Base-by-base conservation (phyloP, 2,113 vertebrate species). In the Callocephalon fimbriatum region DNA sequence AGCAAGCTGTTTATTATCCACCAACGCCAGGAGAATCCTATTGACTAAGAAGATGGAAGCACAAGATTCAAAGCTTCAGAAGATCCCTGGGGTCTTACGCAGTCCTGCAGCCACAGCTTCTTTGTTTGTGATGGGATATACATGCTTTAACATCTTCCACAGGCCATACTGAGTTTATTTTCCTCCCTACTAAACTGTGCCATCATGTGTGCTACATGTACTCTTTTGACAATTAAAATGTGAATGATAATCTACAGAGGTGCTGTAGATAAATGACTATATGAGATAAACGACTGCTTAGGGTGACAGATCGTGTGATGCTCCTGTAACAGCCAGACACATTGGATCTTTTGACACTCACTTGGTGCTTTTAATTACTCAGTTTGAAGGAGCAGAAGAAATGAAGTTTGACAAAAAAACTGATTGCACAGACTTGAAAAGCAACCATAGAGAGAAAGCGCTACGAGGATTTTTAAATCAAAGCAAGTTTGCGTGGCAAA, bases 401-500 rank as follows among this genome's bases (percentile, higher is more conserved):
- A 48, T 23, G 8, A 86, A 86, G 48, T 73, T 20, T 90, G 67
- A 83, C 37, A 90, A 83, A 88, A 14, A 20, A 79, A 88, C 19
- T 45, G 73, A 87, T 19, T 47, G 71, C 40, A 53, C 44, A 35
- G 78, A 68, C 26, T 29, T 29, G 50, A 61, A 89, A 89, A 94
- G 51, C 82, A 84, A 15, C 56, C 78, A 45, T 1, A 47, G 38
- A 83, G 45, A 65, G 17, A 58, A 68, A 90, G 45, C 66, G 38
- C 66, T 38, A 38, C 54, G 62, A 45, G 66, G 58, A 91, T 86
- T 92, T 90, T 26, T 61, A 92, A 93, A 77, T 72, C 88, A 56
- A 67, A 90, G 93, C 20, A 7, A 51, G 84, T 70, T 75, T 75
- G 45, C 3, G 7, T 15, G 68, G 91, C 66, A 48, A 80, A 85